phyloP scores from a whole-genome alignment of 2,113 vertebrate genomes.

The Ophthalmolycus amberensis region DNA sequence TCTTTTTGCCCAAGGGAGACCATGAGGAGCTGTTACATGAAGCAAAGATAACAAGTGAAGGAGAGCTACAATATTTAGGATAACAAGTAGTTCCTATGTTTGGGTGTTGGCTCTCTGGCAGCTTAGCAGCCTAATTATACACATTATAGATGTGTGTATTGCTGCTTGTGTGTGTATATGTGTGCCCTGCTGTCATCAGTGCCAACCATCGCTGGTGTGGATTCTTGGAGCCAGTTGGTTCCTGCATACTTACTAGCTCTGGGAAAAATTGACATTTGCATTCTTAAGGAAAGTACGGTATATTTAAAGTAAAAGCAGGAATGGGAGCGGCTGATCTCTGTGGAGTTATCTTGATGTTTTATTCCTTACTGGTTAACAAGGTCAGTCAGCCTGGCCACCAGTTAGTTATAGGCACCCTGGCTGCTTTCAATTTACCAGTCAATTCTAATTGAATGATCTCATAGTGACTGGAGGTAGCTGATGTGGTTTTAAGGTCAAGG shows the following conservation, averaged over 20 bases:
- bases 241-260: neutral
- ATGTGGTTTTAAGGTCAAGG: neutral
- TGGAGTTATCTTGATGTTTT: neutral
- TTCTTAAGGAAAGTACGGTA: neutral
- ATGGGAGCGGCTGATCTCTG: neutral
- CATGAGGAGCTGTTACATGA: slow-evolving; percentile 22
- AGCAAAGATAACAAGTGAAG: slow-evolving; percentile 36
- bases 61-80: slow-evolving; percentile 33
- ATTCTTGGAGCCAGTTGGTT: neutral
- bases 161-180: slow-evolving; percentile 29
- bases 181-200: slow-evolving; percentile 2
- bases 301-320: neutral
- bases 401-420: neutral
- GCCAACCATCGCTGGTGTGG: neutral
- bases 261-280: neutral
- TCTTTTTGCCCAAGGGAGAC: neutral
- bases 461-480: neutral
- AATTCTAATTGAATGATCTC: neutral
- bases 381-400: neutral
- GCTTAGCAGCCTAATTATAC: slow-evolving; percentile 51
- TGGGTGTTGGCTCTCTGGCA: slow-evolving; percentile 52
- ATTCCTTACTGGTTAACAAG: neutral
- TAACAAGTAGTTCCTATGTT: slow-evolving; percentile 33
- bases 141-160: slow-evolving; percentile 15
- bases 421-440: neutral